phyloP scores from a whole-genome alignment of 2,113 vertebrate genomes.

The Tragelaphus scriptus region DNA sequence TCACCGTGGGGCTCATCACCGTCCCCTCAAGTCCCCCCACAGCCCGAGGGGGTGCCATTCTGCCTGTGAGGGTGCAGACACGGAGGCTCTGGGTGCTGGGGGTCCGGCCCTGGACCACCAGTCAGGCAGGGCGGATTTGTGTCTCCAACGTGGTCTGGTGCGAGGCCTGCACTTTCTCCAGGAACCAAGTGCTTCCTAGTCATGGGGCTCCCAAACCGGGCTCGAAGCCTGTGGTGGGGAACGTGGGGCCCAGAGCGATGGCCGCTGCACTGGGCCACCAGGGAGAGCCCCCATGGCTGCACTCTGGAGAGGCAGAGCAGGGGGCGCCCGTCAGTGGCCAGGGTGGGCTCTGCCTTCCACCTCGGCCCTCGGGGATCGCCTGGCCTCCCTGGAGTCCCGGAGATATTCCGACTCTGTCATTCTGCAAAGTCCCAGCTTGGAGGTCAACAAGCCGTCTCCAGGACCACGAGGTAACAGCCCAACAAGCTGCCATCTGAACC shows the following conservation, averaged over 20 bases:
- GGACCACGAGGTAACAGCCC: not conserved
- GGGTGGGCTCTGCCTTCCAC: not conserved
- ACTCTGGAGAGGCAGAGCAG: not conserved
- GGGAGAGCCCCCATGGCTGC: rapidly evolving
- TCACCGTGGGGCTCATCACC: no score
- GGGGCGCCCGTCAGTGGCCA: rapidly evolving
- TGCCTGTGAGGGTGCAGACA: not conserved
- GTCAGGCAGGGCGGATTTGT: rapidly evolving
- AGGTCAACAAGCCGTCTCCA: not conserved
- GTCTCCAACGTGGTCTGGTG: not conserved
- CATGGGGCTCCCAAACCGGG: not conserved
- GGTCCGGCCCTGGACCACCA: not conserved
- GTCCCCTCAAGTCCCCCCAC: not conserved
- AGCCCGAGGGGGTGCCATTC: not conserved
- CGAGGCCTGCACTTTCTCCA: not conserved
- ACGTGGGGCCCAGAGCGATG: rapidly evolving
- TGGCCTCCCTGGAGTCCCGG: rapidly evolving
- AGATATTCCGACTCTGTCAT: rapidly evolving
- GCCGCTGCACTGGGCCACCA: rapidly evolving
- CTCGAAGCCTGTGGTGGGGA: rapidly evolving
- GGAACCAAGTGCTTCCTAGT: not conserved
- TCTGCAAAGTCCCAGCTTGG: not conserved
- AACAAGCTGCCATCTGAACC: not conserved
- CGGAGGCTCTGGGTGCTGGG: rapidly evolving
- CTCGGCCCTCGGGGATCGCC: not conserved